Conservation (phyloP, 2,888 invertebrate species). For the Tuberolachnus salignus region DNA sequence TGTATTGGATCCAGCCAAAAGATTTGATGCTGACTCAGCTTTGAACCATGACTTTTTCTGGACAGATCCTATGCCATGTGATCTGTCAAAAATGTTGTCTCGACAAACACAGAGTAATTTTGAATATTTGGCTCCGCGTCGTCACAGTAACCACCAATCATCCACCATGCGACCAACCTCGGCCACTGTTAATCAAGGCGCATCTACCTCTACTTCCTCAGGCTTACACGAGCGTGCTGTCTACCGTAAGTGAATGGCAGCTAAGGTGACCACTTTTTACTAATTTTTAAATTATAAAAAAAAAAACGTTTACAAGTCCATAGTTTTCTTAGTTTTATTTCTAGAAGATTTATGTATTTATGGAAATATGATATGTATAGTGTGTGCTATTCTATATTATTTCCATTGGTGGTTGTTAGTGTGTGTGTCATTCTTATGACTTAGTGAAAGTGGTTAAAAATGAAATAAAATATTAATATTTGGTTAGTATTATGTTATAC, state of each 20-base stretch:
- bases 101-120: slow-evolving; percentile 92
- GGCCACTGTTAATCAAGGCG: slow-evolving; percentile 62
- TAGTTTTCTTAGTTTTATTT: too few relatives aligned
- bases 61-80: slow-evolving; percentile 95
- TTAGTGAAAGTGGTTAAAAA: background rate
- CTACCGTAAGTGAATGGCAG: background rate
- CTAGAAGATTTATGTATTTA: too few relatives aligned
- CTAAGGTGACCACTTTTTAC: background rate
- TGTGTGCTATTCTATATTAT: too few relatives aligned
- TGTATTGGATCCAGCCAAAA: slow-evolving; percentile 87
- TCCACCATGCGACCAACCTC: slow-evolving; percentile 68
- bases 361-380: too few relatives aligned
- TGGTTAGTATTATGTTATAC: background rate
- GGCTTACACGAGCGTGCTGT: background rate
- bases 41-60: slow-evolving; percentile 98
- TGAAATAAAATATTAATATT: background rate
- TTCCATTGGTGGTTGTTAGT: too few relatives aligned
- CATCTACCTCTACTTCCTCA: slow-evolving; percentile 61
- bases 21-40: slow-evolving; percentile 87
- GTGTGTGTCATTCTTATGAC: too few relatives aligned
- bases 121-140: slow-evolving; percentile 82
- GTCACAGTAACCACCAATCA: slow-evolving; percentile 72
- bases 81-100: slow-evolving; percentile 87
- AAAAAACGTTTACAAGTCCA: too few relatives aligned
- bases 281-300: too few relatives aligned